A percentile compares a stretch with the other conserved stretches of the same genome.
Evolutionary conservation across 1,140 invertebrate species (phyloP).

Genomic region (Acyrthosiphon pisum): DNA sequence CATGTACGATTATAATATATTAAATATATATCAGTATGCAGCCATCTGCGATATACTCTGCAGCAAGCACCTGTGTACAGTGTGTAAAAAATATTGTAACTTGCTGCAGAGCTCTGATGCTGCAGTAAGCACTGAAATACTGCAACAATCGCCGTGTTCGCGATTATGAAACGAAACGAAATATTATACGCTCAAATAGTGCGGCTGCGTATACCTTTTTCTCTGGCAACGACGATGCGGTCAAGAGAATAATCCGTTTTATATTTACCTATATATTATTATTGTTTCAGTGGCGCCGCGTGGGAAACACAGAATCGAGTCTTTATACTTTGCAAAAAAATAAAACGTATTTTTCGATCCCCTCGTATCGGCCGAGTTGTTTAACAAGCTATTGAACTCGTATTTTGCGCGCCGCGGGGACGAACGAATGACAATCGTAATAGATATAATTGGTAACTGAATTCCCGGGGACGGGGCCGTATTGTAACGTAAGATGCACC

Average conservation of each 20-base stretch:
- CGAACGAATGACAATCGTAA: slow-evolving; percentile 36
- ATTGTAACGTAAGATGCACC: slow-evolving; percentile 43
- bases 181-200: not conserved
- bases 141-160: not conserved
- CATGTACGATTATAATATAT: not conserved
- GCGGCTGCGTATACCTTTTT: not conserved
- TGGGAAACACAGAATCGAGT: not conserved
- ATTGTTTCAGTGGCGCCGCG: not conserved
- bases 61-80: not conserved
- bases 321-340: not conserved
- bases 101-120: not conserved
- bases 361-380: not conserved
- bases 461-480: slow-evolving; percentile 6
- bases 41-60: not conserved
- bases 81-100: not conserved
- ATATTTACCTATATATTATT: no score
- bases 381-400: slow-evolving; percentile 54
- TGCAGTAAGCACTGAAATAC: not conserved
- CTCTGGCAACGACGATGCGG: not conserved
- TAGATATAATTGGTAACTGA: slow-evolving; percentile 57
- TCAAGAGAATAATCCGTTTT: not conserved
- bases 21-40: not conserved
- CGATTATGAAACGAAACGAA: not conserved
- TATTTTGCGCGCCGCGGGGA: slow-evolving; percentile 15
- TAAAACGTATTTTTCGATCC: not conserved